Evolutionary conservation across 2,888 invertebrate genomes (phyloP), one percentile per base, ranked within the genome.

Genomic region (Julus scanicus): DNA sequence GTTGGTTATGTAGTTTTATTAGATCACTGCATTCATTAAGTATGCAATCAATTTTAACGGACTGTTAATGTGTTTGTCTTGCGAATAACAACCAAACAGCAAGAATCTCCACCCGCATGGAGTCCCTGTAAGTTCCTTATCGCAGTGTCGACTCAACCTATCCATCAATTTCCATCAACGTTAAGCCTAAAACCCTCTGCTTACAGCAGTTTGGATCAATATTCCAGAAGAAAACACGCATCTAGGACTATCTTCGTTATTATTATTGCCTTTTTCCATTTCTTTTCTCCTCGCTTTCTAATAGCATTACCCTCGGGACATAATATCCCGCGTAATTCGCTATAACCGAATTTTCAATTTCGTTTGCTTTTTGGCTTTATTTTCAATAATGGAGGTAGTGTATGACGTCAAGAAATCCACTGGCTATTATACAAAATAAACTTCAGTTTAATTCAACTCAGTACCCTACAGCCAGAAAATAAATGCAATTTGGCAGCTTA

Each of bases 121-220:
- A 17, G 17, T 15, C 17, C 29, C 29, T 29, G 11, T 57, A 4
- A 4, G 15, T 11, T 57, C 57, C 17, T 57, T 57, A 57, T 57
- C 17, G 17, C 15, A 17, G 57, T 8, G 57, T 57, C 57, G 57
- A 57, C 57, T 57, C 57, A 11, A 17, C 17, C 15, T 57, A 57
- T 57, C 57, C 57, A 57, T 57, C 57, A 57, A 57, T 57, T 57
- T 57, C 57, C 57, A 57, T 57, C 57, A 57, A 57, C 57, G 57
- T 4, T 57, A 57, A 57, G 57, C 57, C 57, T 57, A 15, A 57
- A 57, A 57, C 57, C 57, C 57, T 11, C 57, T 57, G 11, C 57
- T 57, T 57, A 57, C 57, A 57, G 57, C 57, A 57, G 15, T 57
- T 15, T 15, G 57, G 57, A 57, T 57, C 57, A 57, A 57, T 57